Percentiles rank a stretch among this genome's conserved stretches.
These are phyloP conservation scores for Lepas anatifera DNA, from an alignment of 2,888 invertebrate genomes.

Conservation along the genomic window DNA sequence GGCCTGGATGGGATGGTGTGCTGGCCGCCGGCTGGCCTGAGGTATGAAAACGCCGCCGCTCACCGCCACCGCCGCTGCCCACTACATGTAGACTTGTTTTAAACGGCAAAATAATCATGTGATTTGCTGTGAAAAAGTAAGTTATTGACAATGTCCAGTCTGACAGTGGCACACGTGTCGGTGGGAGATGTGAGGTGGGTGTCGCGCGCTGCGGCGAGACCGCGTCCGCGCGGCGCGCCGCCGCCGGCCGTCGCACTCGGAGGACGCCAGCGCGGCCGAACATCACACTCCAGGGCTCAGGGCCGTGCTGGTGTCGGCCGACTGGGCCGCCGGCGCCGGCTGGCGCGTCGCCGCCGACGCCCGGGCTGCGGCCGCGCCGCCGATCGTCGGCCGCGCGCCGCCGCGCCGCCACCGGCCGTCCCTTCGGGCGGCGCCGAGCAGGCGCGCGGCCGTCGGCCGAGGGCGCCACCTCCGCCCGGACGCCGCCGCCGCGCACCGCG, in stretches of 20 bases:
- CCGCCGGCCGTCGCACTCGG: not conserved
- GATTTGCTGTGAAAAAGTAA: constrained; percentile 6
- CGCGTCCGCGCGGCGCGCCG: not conserved
- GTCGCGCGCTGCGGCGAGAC: not conserved
- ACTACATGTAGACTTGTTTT: constrained; percentile 8
- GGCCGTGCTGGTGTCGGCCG: not conserved
- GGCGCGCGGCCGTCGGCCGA: constrained; percentile 15
- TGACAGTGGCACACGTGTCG: constrained; percentile 1
- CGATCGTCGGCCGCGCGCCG: constrained; percentile 5
- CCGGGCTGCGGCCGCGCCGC: constrained; percentile 18
- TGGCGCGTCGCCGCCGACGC: constrained; percentile 9
- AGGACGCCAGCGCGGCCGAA: constrained; percentile 14
- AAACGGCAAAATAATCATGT: constrained; percentile 8
- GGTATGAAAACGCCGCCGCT: too few species aligned
- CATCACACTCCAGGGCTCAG: constrained; percentile 19
- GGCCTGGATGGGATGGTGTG: not conserved
- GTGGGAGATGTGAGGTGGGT: not conserved
- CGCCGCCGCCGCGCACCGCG: constrained; percentile 20
- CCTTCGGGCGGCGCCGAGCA: constrained; percentile 10
- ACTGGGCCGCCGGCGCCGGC: constrained; percentile 4
- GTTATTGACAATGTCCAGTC: not conserved
- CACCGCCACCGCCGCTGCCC: not conserved
- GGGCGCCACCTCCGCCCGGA: constrained; percentile 18
- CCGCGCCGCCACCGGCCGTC: not conserved
- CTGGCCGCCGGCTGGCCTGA: not conserved